A percentile compares a stretch with the other conserved stretches of the same genome.
These are phyloP conservation scores for Hybognathus amarus DNA, from an alignment of 2,797 vertebrate species.

Conservation along the genomic window DNA sequence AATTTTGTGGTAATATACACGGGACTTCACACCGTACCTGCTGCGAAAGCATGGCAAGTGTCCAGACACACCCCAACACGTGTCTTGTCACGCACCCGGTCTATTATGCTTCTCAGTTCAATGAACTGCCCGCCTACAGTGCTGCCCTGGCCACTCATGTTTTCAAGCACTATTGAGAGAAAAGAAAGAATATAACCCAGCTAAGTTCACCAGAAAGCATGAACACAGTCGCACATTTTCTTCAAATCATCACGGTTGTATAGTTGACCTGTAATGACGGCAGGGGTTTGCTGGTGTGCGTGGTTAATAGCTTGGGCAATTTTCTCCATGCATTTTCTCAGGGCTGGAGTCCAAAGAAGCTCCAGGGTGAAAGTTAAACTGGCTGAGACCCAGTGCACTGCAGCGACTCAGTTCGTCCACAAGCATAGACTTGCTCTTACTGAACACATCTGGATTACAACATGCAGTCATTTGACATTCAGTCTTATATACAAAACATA, in stretches of 20 bases:
- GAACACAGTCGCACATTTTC: not conserved
- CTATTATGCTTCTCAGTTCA: slow-evolving; percentile 80
- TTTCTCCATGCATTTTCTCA: slow-evolving; percentile 74
- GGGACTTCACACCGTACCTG: slow-evolving; percentile 67
- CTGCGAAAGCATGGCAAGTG: slow-evolving; percentile 82
- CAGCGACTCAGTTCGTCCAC: slow-evolving; percentile 81
- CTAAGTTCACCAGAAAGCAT: not conserved
- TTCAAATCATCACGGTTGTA: not conserved
- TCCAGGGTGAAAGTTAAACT: slow-evolving; percentile 83
- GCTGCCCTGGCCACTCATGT: slow-evolving; percentile 83
- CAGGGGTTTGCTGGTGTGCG: slow-evolving; percentile 76
- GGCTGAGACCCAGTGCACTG: slow-evolving; percentile 75
- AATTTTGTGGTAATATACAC: not conserved
- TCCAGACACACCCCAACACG: slow-evolving; percentile 81
- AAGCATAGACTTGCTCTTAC: slow-evolving; percentile 80
- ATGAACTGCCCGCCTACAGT: slow-evolving; percentile 78
- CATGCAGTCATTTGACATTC: slow-evolving; percentile 16
- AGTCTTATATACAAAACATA: slow-evolving; percentile 4
- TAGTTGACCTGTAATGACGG: slow-evolving; percentile 76
- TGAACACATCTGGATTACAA: slow-evolving; percentile 74
- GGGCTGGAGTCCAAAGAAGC: slow-evolving; percentile 75
- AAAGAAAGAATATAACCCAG: not conserved
- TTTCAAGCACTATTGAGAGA: slow-evolving; percentile 76
- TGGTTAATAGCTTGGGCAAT: slow-evolving; percentile 80
- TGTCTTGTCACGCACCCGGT: slow-evolving; percentile 77